phyloP scores from a whole-genome alignment of 2,888 invertebrate species.

The Ennomos erosarius region DNA sequence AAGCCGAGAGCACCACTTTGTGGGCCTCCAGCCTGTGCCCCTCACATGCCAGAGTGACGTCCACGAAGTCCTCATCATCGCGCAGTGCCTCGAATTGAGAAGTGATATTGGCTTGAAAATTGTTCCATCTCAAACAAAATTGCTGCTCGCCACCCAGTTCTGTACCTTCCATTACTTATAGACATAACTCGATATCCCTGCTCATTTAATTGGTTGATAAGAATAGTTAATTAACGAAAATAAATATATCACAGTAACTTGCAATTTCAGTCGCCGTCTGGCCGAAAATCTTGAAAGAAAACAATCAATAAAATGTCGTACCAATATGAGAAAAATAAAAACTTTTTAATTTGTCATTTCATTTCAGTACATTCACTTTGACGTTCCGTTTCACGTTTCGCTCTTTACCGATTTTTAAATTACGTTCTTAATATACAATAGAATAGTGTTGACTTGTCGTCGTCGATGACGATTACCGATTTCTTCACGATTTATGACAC shows the following conservation, averaged over 20 bases:
- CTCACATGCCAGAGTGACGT: constrained; percentile 94
- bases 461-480: too few relatives aligned
- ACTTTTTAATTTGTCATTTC: constrained; percentile 86
- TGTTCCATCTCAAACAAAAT: constrained; percentile 96
- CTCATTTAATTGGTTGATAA: constrained; percentile 85
- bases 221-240: constrained; percentile 84
- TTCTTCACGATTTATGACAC: too few relatives aligned
- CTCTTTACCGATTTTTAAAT: constrained; percentile 53
- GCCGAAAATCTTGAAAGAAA: constrained; percentile 86
- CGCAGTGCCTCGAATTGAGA: constrained; percentile 94
- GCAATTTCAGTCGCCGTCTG: constrained; percentile 86
- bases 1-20: constrained; percentile 94
- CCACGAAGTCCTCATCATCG: constrained; percentile 94
- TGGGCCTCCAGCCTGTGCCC: constrained; percentile 93
- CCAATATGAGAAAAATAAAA: constrained; percentile 85
- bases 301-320: constrained; percentile 86
- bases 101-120: constrained; percentile 94
- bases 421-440: too few relatives aligned
- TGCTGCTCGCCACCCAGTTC: constrained; percentile 91
- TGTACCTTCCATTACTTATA: constrained; percentile 86
- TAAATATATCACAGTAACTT: constrained; percentile 86
- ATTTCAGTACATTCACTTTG: constrained; percentile 84
- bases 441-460: too few relatives aligned
- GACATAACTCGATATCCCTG: constrained; percentile 85
- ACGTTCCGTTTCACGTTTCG: constrained; percentile 72